Base-by-base conservation (phyloP, 1,140 invertebrate genomes). In the Ceratina australensis region DNA sequence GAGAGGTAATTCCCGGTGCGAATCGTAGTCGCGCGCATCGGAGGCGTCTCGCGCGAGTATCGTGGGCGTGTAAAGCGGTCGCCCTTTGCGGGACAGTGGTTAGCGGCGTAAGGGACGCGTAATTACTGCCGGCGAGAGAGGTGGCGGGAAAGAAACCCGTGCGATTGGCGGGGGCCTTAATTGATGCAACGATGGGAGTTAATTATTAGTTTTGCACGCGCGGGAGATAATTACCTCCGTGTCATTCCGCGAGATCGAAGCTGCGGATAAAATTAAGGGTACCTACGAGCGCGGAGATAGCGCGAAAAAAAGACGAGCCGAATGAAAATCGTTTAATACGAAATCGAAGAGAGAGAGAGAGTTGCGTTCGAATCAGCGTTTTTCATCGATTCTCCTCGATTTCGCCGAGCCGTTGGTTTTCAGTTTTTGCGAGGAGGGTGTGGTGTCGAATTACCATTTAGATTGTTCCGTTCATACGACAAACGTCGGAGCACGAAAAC, bases 401-500 rank as follows among this genome's bases (percentile, higher is more conserved):
- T 42, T 42, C 33, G 66, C 24, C 66, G 26, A 59, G 3, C 42
- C 42, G 33, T 18, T 33, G 76, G 68, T 85, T 85, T 87, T 89
- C 81, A 63, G 71, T 88, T 92, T 91, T 89, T 87, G 82, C 82
- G 28, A 83, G 80, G 87, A 83, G 87, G 90, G 90, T 89, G 90
- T 91, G 90, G 90, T 89, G 72, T 87, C 78, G 87, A 81, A 92
- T 92, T 92, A 92, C 88, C 91, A 92, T 92, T 92, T 92, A 92
- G 84, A 92, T 92, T 92, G 89, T 88, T 80, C 52, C 68, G 42
- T 28, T 26, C 28, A 26, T 65, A 49, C 52, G 81, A 83, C 77
- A 80, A 75, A 76, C 47, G 20, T 42, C 8, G 18, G 20, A 20
- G 33, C 15, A 24, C 42, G 42, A 65, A 22, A 65, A 49, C 28